phyloP scores from a whole-genome alignment of 2,113 vertebrate species.

The Gavia stellata region DNA sequence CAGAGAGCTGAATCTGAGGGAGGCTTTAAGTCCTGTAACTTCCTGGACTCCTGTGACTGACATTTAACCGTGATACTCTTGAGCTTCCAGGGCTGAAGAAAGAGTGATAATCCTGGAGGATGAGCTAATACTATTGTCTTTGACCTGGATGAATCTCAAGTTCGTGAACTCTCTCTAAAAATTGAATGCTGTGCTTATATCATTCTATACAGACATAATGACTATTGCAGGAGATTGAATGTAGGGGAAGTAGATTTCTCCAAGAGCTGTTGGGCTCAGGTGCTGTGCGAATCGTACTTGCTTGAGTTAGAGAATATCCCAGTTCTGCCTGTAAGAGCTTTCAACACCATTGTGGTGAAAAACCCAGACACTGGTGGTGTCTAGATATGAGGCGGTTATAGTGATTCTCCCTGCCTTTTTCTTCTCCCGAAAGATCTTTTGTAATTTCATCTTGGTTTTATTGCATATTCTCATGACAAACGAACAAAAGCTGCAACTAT shows the following conservation, averaged over 20 bases:
- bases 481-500: background rate
- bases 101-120: background rate
- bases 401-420: background rate
- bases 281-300: background rate
- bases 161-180: background rate
- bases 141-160: background rate
- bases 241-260: background rate
- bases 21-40: background rate
- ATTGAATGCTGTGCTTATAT: background rate
- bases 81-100: background rate
- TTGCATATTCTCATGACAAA: background rate
- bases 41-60: background rate
- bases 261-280: background rate
- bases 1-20: background rate
- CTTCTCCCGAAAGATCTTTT: background rate
- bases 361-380: background rate
- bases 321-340: background rate
- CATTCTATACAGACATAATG: rapidly evolving
- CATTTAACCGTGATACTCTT: background rate
- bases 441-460: background rate
- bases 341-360: background rate
- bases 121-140: background rate
- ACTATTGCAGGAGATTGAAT: background rate
- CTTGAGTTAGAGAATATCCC: background rate
- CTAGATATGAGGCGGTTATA: background rate